Evolutionary conservation across 2,113 vertebrate species (phyloP), one percentile per base, ranked within the genome.

Genomic region (Entelurus aequoreus): DNA sequence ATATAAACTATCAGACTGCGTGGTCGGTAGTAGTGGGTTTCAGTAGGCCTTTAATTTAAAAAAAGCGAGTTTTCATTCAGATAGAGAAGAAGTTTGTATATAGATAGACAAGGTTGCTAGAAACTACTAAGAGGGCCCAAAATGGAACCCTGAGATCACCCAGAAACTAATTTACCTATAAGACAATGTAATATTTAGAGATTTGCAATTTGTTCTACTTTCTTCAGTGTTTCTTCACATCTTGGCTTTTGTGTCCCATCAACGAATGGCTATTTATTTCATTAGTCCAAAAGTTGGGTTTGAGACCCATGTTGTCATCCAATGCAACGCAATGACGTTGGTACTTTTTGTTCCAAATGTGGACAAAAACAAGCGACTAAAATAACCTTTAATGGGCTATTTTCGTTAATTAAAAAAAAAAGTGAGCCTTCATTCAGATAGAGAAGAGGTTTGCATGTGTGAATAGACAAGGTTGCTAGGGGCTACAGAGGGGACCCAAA

Each of bases 401-500:
- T 78, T 86, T 52, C 35, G 75, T 75, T 14, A 0, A 46, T 36
- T 28, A 1, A 1, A 12, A 42, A 12, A 42, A 54, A 79, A 42
- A 73, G 12, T 6, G 48, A 42, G 51, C 11, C 56, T 65, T 64
- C 63, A 64, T 74, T 55, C 54, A 56, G 63, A 13, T 8, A 1
- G 42, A 28, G 28, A 28, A 28, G 28, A 28, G 28, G 28, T 28
- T 42, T 44, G 48, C 54, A 42, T 65, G 28, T 49, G 56, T 78
- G 71, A 79, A 60, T 76, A 54, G 75, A 67, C 46, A 14, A 8
- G 56, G 83, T 86, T 88, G 82, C 81, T 37, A 82, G 58, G 84
- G 74, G 79, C 66, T 66, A 61, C 71, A 48, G 66, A 49, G 36
- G 51, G 71, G 62, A 42, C n/a, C 51, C 48, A 54, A 75, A 59